Percentiles rank a stretch among this genome's conserved stretches.
These are phyloP conservation scores for Euwallacea fornicatus DNA, from an alignment of 1,140 invertebrate species.

Conservation along the genomic window DNA sequence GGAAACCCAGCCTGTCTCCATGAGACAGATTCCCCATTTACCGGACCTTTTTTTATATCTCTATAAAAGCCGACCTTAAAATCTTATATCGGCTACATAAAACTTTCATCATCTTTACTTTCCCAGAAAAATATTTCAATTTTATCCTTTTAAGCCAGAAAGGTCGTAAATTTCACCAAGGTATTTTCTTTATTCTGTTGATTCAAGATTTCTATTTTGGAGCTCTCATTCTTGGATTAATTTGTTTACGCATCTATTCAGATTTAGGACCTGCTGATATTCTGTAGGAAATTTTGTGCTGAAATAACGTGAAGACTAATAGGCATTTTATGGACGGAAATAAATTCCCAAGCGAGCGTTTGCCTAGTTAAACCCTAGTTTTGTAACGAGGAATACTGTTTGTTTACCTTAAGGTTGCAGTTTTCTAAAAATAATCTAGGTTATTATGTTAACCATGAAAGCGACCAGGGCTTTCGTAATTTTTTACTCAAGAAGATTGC, in stretches of 20 bases:
- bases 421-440: slow-evolving; percentile 4
- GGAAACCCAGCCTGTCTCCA: neutral
- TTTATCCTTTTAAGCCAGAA: neutral
- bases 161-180: neutral
- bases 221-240: neutral
- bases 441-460: neutral
- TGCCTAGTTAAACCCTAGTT: neutral
- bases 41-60: neutral
- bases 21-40: neutral
- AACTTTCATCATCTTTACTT: neutral
- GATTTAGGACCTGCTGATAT: neutral
- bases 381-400: neutral
- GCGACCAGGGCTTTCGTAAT: neutral
- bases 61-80: neutral
- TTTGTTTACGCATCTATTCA: neutral
- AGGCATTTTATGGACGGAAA: neutral
- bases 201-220: neutral
- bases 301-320: neutral
- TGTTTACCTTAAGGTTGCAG: slow-evolving; percentile 4
- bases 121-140: neutral
- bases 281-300: neutral
- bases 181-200: neutral
- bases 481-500: neutral
- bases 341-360: neutral
- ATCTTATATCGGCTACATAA: neutral